phyloP scores from a whole-genome alignment of 2,113 vertebrate genomes.

The Apistogramma diplotaenia region DNA sequence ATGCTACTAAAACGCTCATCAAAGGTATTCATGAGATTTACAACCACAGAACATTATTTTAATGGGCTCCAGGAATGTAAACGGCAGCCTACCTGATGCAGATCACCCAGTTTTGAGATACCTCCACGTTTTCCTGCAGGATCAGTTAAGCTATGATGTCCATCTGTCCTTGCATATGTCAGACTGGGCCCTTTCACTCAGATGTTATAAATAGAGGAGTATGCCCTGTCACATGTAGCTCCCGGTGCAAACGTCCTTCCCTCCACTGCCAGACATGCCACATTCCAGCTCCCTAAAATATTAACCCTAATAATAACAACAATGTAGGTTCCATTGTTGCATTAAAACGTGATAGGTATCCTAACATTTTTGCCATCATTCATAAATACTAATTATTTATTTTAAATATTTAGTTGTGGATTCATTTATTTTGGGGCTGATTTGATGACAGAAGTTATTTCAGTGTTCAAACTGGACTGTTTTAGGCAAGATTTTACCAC shows the following conservation, averaged over 20 bases:
- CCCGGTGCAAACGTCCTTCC: conserved; percentile 35
- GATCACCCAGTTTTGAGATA: conserved; percentile 39
- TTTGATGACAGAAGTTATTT: neutral
- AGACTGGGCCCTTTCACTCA: conserved; percentile 34
- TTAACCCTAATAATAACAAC: neutral
- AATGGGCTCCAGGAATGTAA: neutral
- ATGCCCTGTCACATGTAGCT: conserved; percentile 72
- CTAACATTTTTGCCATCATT: neutral
- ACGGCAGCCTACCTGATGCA: conserved; percentile 61
- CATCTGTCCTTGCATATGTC: conserved; percentile 65
- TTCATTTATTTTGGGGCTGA: neutral
- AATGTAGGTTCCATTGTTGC: neutral
- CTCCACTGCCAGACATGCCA: conserved; percentile 41
- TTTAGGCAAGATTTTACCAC: too few species aligned
- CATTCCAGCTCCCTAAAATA: conserved; percentile 59
- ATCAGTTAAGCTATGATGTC: conserved; percentile 50
- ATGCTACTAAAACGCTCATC: conserved; percentile 10
- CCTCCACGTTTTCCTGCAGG: conserved; percentile 34
- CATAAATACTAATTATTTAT: neutral
- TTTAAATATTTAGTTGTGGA: neutral
- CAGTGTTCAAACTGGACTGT: too few species aligned
- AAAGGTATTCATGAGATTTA: neutral
- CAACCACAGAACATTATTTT: neutral
- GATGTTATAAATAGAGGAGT: conserved; percentile 77
- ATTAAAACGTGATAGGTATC: neutral